phyloP scores from a whole-genome alignment of 2,113 vertebrate species.

The Paratilapia polleni region DNA sequence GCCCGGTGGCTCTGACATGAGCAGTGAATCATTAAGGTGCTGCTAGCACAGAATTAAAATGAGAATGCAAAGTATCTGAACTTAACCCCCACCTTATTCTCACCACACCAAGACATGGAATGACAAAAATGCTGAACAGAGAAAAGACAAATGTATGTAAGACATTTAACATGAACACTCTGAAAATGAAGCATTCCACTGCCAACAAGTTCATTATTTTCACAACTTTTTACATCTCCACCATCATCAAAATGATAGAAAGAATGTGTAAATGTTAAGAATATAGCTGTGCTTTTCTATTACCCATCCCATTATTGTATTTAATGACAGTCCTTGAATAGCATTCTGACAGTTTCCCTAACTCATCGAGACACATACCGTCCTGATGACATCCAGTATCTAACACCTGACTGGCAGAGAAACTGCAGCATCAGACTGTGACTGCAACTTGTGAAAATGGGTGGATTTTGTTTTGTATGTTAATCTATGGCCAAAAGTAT shows the following conservation, averaged over 20 bases:
- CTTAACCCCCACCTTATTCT: slow-evolving; percentile 14
- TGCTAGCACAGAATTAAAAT: slow-evolving; percentile 47
- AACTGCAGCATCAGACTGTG: not conserved
- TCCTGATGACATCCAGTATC: not conserved
- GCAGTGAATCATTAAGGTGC: slow-evolving; percentile 67
- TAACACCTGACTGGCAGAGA: not conserved
- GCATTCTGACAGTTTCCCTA: not conserved
- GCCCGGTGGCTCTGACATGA: slow-evolving; percentile 7
- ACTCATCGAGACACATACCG: not conserved
- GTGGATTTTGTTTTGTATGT: not conserved
- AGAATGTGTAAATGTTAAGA: not conserved
- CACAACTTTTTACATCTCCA: not conserved
- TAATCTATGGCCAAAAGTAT: not conserved
- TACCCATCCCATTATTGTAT: slow-evolving; percentile 26
- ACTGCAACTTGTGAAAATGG: not conserved
- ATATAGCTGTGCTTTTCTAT: not conserved
- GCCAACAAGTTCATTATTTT: not conserved
- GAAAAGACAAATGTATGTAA: not conserved
- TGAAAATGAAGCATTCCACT: not conserved
- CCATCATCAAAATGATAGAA: not conserved
- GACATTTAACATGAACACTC: not conserved
- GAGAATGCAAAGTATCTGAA: slow-evolving; percentile 73
- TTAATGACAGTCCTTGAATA: slow-evolving; percentile 1
- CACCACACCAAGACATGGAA: slow-evolving; percentile 62
- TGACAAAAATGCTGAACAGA: slow-evolving; percentile 50